These are phyloP conservation scores for Teinopalpus imperialis DNA, from an alignment of 2,888 invertebrate genomes.

Conservation along the genomic window DNA sequence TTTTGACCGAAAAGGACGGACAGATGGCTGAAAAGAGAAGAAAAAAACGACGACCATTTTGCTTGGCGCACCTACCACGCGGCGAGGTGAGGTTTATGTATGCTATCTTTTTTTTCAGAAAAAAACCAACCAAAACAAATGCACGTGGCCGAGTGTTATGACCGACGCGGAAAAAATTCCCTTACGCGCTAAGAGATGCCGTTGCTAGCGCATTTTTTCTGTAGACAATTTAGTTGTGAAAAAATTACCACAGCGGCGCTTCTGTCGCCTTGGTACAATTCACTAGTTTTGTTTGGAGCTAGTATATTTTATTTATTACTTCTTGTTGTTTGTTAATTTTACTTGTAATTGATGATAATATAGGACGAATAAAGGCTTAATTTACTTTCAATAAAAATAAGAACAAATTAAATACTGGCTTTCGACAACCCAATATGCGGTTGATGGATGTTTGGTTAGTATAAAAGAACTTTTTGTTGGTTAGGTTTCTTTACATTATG, in stretches of 20 bases:
- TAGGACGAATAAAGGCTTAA: too few relatives aligned
- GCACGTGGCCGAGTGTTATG: conserved; percentile 81
- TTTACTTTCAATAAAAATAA: too few relatives aligned
- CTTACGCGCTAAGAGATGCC: conserved; percentile 74
- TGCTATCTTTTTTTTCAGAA: conserved; percentile 74
- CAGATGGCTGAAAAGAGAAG: conserved; percentile 82
- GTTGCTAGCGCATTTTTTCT: conserved; percentile 71
- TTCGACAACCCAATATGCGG: too few relatives aligned
- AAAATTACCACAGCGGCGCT: conserved; percentile 70
- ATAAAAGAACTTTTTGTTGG: too few relatives aligned
- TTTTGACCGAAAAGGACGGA: conserved; percentile 82
- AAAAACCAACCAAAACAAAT: conserved; percentile 81
- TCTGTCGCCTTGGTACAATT: conserved; percentile 34
- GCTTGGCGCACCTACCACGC: conserved; percentile 75
- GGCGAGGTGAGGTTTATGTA: conserved; percentile 74
- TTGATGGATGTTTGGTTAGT: too few relatives aligned
- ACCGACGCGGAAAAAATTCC: conserved; percentile 74
- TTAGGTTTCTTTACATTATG: too few relatives aligned
- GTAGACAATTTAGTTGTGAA: conserved; percentile 62
- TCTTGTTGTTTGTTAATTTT: too few relatives aligned
- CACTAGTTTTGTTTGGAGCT: neutral
- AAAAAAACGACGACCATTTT: conserved; percentile 82
- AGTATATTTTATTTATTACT: too few relatives aligned
- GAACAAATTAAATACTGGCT: too few relatives aligned
- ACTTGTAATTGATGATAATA: too few relatives aligned